Percentiles rank a stretch among this genome's conserved stretches.
Evolutionary conservation across 1,140 invertebrate genomes (phyloP).

Genomic region (Chrysomallon squamiferum): DNA sequence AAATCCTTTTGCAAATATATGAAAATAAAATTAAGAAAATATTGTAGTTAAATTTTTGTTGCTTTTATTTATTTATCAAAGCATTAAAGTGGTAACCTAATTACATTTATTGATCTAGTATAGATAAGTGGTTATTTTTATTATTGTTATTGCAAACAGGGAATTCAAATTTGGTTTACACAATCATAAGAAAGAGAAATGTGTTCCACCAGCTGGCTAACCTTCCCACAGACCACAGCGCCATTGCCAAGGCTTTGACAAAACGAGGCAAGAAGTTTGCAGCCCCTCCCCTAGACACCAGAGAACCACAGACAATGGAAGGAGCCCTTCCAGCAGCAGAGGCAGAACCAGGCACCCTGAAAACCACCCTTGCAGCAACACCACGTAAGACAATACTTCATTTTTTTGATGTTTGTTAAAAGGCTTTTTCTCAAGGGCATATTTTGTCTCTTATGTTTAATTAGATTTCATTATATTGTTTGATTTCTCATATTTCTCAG

Average conservation of each 20-base stretch:
- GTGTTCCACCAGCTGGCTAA: slow-evolving; percentile 97
- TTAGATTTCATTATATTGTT: too few relatives aligned
- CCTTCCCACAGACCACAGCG: slow-evolving; percentile 87
- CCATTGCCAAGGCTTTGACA: slow-evolving; percentile 85
- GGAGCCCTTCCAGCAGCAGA: slow-evolving; percentile 85
- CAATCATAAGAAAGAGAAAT: slow-evolving; percentile 96
- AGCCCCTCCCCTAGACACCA: slow-evolving; percentile 33
- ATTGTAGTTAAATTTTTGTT: too few relatives aligned
- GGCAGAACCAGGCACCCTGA: slow-evolving; percentile 71
- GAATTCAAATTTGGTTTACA: slow-evolving; percentile 98
- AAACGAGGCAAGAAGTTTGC: slow-evolving; percentile 68
- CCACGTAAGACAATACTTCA: slow-evolving; percentile 73
- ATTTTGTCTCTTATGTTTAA: too few relatives aligned
- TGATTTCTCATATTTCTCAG: too few relatives aligned
- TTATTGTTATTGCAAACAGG: slow-evolving; percentile 64
- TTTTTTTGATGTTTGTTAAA: too few relatives aligned
- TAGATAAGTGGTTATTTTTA: not conserved
- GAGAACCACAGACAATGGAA: slow-evolving; percentile 74
- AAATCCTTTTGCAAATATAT: too few relatives aligned
- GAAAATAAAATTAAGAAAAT: too few relatives aligned
- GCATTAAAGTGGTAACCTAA: not conserved
- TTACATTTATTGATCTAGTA: not conserved
- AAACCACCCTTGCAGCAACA: slow-evolving; percentile 87
- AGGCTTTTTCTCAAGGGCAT: too few relatives aligned
- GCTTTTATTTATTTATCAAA: too few relatives aligned